phyloP scores from a whole-genome alignment of 2,797 vertebrate species.

The Acipenser ruthenus region DNA sequence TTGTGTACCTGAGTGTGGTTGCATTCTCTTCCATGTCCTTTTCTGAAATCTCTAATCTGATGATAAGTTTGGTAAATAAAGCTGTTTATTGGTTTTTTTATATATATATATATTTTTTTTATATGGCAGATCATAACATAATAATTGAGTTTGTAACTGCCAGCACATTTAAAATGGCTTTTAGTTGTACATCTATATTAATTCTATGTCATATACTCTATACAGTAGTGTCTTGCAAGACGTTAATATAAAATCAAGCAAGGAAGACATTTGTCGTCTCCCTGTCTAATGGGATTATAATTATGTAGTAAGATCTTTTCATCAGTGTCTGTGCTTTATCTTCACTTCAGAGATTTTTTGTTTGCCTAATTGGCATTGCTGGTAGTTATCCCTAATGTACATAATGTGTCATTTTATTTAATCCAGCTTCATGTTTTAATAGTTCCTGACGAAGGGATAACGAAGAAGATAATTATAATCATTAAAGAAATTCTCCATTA shows the following conservation, averaged over 20 bases:
- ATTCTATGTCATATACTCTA: conserved; percentile 4
- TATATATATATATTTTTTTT: too few relatives aligned
- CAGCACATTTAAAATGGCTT: too few relatives aligned
- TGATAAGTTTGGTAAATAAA: too few relatives aligned
- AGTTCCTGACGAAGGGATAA: conserved; percentile 23
- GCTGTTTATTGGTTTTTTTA: too few relatives aligned
- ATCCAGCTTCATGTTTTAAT: conserved; percentile 16
- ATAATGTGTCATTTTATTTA: conserved; percentile 38
- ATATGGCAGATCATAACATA: too few relatives aligned
- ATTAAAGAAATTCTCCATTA: conserved; percentile 21
- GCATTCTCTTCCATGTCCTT: too few relatives aligned
- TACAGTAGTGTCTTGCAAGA: conserved; percentile 1
- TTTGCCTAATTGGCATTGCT: conserved; percentile 34
- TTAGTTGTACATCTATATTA: too few relatives aligned
- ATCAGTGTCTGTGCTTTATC: conserved; percentile 9
- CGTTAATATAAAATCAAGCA: conserved; percentile 1
- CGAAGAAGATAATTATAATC: conserved; percentile 41
- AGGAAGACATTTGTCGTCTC: conserved; percentile 3
- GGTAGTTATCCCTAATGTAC: conserved; percentile 49
- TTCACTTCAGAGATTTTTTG: conserved; percentile 9
- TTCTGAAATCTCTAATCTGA: too few relatives aligned
- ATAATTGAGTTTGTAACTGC: too few relatives aligned
- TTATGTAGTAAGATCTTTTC: conserved; percentile 16
- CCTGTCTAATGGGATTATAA: conserved; percentile 17
- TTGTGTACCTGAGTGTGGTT: too few relatives aligned